Base-by-base conservation (phyloP, 2,113 vertebrate genomes). In the Hippocampus guttulatus region DNA sequence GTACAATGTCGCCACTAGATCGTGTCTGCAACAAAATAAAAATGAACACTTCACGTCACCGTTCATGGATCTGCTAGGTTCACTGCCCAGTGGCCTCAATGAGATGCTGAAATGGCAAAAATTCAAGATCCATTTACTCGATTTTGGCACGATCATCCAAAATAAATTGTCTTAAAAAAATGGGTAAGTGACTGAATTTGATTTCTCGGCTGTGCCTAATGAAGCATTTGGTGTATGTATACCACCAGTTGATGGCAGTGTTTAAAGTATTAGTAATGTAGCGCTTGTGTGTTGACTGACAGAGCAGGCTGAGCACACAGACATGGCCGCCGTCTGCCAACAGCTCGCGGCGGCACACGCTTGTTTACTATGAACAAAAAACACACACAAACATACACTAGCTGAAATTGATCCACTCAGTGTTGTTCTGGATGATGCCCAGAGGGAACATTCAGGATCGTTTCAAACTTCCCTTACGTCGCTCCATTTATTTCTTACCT, bases 1-100 rank as follows among this genome's bases (percentile, higher is more conserved):
- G 89, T 98, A 96, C 76, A 98, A 83, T 40, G 91, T 90, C 25
- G 93, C 92, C 64, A 93, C 95, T 84, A 95, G 94, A 20, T 97
- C 96, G 72, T 88, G 91, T 78, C 97, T 99, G 86, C 5, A 74
- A n/a, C 41, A 8, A 64, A 61, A 38, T 38, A 9, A 27, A 47
- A 18, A 25, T 16, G 2, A 27, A 43, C n/a, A 18, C 40, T 43
- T 43, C 5, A 16, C 21, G 33, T 40, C n/a, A 43, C n/a, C 21
- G 7, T 45, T 15, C 33, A n/a, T 63, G 38, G 30, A 38, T 33
- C 15, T 18, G 43, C 3, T 15, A 11, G 12, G 60, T 12, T 25
- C 14, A 58, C 23, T 14, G 55, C 25, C 9, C 21, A 9, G n/a
- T 55, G 52, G 52, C 52, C 52, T n/a, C 9, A 55, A 55, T 23